phyloP scores from a whole-genome alignment of 2,113 vertebrate genomes.

The Lampris incognitus region DNA sequence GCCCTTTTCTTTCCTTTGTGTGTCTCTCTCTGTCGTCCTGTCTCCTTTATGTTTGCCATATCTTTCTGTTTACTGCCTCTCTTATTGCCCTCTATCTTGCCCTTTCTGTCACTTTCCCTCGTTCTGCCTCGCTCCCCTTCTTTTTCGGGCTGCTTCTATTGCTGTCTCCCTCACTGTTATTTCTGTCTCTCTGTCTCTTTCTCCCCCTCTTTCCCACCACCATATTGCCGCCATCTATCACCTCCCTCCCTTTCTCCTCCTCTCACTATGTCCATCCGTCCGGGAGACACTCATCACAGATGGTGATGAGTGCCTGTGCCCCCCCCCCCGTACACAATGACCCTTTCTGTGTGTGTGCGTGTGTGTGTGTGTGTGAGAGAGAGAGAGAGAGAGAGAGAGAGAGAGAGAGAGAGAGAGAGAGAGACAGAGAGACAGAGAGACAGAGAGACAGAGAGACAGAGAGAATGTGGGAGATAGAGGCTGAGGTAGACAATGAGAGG shows the following conservation, averaged over 20 bases:
- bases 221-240: conserved; percentile 48
- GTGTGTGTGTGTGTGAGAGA: background rate
- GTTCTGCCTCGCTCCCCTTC: background rate
- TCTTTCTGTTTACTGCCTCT: background rate
- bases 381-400: background rate
- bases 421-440: background rate
- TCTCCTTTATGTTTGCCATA: background rate
- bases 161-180: background rate
- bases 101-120: background rate
- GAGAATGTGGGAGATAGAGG: background rate
- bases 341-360: too few species aligned
- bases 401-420: background rate
- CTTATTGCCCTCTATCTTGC: background rate
- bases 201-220: background rate
- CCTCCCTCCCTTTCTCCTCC: conserved; percentile 28
- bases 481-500: background rate
- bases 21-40: background rate
- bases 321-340: too few species aligned
- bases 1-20: background rate
- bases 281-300: conserved; percentile 57
- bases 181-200: conserved; percentile 2
- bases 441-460: background rate
- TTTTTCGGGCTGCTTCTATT: background rate
- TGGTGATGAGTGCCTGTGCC: conserved; percentile 46
- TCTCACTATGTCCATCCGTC: conserved; percentile 61